A percentile compares a stretch with the other conserved stretches of the same genome.
Evolutionary conservation across 2,113 vertebrate species (phyloP).

Genomic region (Apteryx mantelli): DNA sequence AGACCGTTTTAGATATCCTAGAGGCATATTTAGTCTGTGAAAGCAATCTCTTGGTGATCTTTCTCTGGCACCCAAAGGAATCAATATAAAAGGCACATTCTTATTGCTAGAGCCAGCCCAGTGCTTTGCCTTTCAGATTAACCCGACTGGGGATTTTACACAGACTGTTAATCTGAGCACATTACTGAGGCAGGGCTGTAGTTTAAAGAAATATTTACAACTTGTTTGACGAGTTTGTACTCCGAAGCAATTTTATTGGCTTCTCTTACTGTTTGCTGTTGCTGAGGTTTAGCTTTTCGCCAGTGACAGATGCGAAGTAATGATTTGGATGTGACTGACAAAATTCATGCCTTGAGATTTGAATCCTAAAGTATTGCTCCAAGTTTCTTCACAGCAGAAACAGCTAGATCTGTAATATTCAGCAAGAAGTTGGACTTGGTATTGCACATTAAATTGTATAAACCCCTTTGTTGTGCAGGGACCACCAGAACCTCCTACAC

Average conservation of each 20-base stretch:
- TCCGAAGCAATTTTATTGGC: neutral
- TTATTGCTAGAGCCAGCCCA: neutral
- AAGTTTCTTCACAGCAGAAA: neutral
- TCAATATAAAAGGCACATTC: neutral
- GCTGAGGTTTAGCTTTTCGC: neutral
- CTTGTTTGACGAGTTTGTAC: neutral
- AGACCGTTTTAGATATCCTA: neutral
- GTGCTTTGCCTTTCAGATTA: constrained; percentile 1
- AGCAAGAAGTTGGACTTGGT: neutral
- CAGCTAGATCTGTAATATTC: neutral
- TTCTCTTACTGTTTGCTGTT: neutral
- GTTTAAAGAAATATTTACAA: neutral
- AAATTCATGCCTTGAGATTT: neutral
- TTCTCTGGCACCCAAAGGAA: neutral
- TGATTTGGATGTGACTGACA: neutral
- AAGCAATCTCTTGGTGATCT: neutral
- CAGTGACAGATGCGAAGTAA: neutral
- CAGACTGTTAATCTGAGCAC: neutral
- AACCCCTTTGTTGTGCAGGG: neutral
- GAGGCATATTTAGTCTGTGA: neutral
- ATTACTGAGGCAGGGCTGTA: neutral
- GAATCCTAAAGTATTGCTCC: neutral
- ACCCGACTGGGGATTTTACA: neutral
- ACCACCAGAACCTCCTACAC: neutral
- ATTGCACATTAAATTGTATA: neutral